These are phyloP conservation scores for Blennius ocellaris DNA, from an alignment of 2,113 vertebrate genomes.

Conservation along the genomic window DNA sequence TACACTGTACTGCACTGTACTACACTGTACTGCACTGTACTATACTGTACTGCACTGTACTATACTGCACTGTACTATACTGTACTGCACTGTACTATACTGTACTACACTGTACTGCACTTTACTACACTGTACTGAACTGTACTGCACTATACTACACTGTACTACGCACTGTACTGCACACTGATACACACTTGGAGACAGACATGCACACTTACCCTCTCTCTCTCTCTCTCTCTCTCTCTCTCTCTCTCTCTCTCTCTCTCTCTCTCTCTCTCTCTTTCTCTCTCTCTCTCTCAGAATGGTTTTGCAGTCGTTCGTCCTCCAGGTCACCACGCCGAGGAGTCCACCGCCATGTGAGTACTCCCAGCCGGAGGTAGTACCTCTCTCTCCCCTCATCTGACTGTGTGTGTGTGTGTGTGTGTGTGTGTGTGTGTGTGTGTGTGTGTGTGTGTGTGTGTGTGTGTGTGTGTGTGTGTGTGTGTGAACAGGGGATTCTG, in stretches of 20 bases:
- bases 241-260: not conserved
- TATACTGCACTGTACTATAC: too few species aligned
- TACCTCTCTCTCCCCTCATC: not conserved
- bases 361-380: slow-evolving; percentile 1
- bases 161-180: too few species aligned
- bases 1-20: too few species aligned
- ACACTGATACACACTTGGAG: rapidly evolving
- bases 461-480: slow-evolving; percentile 25
- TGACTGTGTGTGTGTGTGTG: too few species aligned
- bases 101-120: too few species aligned
- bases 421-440: too few species aligned
- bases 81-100: too few species aligned
- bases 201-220: not conserved
- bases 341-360: slow-evolving; percentile 80
- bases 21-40: too few species aligned
- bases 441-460: slow-evolving; percentile 7
- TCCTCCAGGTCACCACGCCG: slow-evolving; percentile 76
- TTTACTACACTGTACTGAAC: too few species aligned
- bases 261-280: not conserved
- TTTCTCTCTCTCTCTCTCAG: slow-evolving; percentile 32
- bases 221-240: not conserved
- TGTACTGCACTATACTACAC: too few species aligned
- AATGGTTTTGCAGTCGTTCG: slow-evolving; percentile 77
- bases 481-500: slow-evolving; percentile 75
- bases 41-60: too few species aligned